phyloP scores from a whole-genome alignment of 1,140 invertebrate genomes.

The Daktulosphaira vitifoliae region DNA sequence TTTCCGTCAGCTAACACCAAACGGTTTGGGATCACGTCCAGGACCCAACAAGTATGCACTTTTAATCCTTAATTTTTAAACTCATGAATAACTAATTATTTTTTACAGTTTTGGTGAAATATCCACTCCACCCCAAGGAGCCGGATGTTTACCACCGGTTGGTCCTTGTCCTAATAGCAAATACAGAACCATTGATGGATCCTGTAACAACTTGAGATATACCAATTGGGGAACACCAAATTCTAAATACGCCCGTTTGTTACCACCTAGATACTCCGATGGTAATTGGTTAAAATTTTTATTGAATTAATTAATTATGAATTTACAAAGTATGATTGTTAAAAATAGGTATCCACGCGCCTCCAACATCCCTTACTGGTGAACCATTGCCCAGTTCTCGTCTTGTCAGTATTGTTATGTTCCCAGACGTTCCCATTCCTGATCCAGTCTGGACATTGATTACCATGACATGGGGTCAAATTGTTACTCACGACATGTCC shows the following conservation, averaged over 20 bases:
- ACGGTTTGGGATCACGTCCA: constrained; percentile 14
- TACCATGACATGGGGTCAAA: constrained; percentile 81
- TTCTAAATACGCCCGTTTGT: constrained; percentile 63
- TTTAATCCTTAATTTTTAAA: background rate
- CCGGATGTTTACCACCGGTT: constrained; percentile 17
- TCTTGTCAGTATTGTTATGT: constrained; percentile 58
- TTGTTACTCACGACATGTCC: constrained; percentile 79
- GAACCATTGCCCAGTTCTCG: constrained; percentile 57
- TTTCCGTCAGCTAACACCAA: background rate
- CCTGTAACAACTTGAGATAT: constrained; percentile 71
- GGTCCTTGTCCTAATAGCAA: constrained; percentile 48
- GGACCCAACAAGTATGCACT: constrained; percentile 16
- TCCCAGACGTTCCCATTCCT: constrained; percentile 53
- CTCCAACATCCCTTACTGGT: constrained; percentile 52
- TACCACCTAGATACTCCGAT: constrained; percentile 72
- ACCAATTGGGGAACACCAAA: constrained; percentile 64
- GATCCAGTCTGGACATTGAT: constrained; percentile 63
- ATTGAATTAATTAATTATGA: no score
- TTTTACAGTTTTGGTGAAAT: constrained; percentile 21
- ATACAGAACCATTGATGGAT: constrained; percentile 71
- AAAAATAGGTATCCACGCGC: constrained; percentile 57
- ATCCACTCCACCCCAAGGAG: constrained; percentile 10
- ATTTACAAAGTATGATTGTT: no score
- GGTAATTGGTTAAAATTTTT: no score
- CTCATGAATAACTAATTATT: background rate